phyloP scores from a whole-genome alignment of 2,797 vertebrate species.

The Anisognathus igniventris region DNA sequence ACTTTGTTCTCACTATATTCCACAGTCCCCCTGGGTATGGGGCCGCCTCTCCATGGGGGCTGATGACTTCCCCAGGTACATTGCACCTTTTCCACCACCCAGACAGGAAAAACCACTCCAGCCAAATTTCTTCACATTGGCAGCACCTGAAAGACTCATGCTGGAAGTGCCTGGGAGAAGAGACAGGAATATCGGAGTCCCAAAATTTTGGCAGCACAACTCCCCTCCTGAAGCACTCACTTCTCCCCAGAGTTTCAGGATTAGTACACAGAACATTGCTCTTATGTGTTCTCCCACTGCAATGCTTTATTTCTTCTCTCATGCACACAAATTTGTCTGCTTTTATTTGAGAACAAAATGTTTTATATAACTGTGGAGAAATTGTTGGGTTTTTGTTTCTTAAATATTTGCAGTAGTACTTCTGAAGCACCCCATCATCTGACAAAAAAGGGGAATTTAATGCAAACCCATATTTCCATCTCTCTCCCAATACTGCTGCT shows the following conservation, averaged over 20 bases:
- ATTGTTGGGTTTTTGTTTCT: not conserved
- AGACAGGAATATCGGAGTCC: not conserved
- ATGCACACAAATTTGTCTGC: not conserved
- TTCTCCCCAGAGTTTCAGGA: not conserved
- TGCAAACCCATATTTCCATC: slow-evolving; percentile 31
- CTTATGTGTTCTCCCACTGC: not conserved
- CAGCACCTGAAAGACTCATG: not conserved
- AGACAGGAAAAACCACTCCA: not conserved
- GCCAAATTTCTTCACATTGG: not conserved
- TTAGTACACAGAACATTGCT: not conserved
- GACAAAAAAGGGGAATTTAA: slow-evolving; percentile 30
- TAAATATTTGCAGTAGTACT: not conserved
- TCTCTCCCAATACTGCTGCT: not conserved
- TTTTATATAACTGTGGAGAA: slow-evolving; percentile 8
- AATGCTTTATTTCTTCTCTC: not conserved
- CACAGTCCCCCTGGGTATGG: accelerated
- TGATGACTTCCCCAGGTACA: not conserved
- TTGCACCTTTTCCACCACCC: not conserved
- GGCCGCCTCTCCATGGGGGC: accelerated
- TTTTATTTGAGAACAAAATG: not conserved
- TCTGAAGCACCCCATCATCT: slow-evolving; percentile 24
- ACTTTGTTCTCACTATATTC: not conserved
- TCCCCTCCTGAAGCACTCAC: not conserved
- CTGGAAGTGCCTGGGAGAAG: accelerated
- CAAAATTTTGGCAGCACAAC: not conserved